Evolutionary conservation across 2,797 vertebrate genomes (phyloP), one percentile per base, ranked within the genome.

Genomic region (Sylvia borin): DNA sequence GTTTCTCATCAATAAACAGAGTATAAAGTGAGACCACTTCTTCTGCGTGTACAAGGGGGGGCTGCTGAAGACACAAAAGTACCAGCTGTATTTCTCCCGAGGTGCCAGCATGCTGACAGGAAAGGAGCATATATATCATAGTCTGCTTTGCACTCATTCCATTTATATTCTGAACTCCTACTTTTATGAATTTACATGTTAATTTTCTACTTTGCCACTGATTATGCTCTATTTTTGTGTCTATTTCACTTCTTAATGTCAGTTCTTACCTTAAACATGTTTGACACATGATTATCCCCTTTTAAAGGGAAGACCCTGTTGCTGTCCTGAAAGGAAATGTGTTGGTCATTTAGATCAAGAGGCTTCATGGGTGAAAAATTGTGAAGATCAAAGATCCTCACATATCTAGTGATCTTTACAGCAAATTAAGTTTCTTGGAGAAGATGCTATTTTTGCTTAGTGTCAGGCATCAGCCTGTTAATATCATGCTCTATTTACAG

Each of bases 391-490:
- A 87, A 89, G 86, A 72, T 85, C 48, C 26, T 91, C 13, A 51
- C 21, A 26, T 91, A 75, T 93, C 83, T 93, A n/a, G 26, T 2
- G 5, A 80, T 68, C 57, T 91, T 85, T 77, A 38, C 16, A 60
- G 81, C 75, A 91, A 88, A 88, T 76, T 55, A 78, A 84, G 10
- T 77, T 91, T 83, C 82, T 96, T 94, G 88, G 77, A 90, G 75
- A 78, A 60, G 29, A 61, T 43, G 54, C 55, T 95, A 67, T 88
- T 95, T 94, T 94, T 91, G 34, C 58, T 77, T 60, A 31, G 42
- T 70, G 51, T 88, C 66, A 68, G 66, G 53, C 76, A 92, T 81
- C 38, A 81, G 73, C 53, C 51, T 71, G 45, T 87, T 95, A 86
- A 48, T 85, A 72, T 27, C 88, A 83, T 17, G 42, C 80, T 76